Conservation (phyloP, 2,113 vertebrate genomes). For the Chrysochloris asiatica region DNA sequence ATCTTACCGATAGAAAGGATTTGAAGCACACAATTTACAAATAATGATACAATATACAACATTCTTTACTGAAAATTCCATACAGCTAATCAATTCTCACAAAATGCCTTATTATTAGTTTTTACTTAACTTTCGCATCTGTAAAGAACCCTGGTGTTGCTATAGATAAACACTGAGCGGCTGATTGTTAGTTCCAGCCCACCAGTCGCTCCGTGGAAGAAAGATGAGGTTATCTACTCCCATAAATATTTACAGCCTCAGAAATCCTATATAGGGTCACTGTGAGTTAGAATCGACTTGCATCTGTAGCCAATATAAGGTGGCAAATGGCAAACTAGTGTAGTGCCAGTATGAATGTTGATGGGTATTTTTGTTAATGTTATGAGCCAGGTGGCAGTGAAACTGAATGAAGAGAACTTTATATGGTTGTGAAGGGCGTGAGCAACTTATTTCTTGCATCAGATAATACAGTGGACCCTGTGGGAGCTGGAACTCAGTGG, state of each 20-base stretch:
- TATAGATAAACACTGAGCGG: too few relatives aligned
- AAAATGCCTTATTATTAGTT: not conserved
- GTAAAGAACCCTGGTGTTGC: too few relatives aligned
- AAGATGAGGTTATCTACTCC: too few relatives aligned
- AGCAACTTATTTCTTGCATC: not conserved
- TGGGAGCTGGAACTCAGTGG: too few relatives aligned
- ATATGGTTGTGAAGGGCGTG: not conserved
- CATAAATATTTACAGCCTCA: too few relatives aligned
- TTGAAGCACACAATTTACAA: not conserved
- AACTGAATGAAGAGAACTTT: not conserved
- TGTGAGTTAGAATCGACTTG: too few relatives aligned
- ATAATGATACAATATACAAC: not conserved
- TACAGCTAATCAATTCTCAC: not conserved
- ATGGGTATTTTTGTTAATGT: not conserved
- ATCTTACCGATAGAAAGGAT: not conserved
- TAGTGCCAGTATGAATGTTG: not conserved
- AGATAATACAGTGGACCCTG: not conserved
- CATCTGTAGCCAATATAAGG: not conserved
- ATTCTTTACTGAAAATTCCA: not conserved
- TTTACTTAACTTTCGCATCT: not conserved
- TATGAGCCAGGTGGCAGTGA: not conserved
- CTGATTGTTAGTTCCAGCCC: too few relatives aligned
- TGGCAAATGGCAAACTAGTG: not conserved
- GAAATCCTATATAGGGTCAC: too few relatives aligned
- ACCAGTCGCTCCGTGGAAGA: too few relatives aligned